Base-by-base conservation (phyloP, 1,140 invertebrate species). In the Bactericera cockerelli region DNA sequence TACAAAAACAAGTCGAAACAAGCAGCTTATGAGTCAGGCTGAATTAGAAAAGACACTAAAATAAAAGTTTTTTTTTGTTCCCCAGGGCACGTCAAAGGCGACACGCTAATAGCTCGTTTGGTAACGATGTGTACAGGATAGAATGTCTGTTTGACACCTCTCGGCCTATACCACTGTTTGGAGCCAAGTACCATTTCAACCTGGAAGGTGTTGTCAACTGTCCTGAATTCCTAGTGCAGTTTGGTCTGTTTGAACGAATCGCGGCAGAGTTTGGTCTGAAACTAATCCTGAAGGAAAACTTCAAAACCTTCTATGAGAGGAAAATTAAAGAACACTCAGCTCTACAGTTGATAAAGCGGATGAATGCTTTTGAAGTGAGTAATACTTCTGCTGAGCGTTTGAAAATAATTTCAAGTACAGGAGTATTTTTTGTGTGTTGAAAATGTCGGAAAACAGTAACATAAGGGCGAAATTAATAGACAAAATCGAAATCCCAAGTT, bases 221-320 rank as follows among this genome's bases (percentile, higher is more conserved):
- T 75, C 96, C 96, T 24, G 96, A 99, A 71, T 99, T 98, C 77
- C 75, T 99, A 26, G 93, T 98, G 14, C 83, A 98, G 73, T 89
- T 98, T 71, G 87, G 90, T 24, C 76, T 84, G 3, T 76, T 99
- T 58, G 74, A 82, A 62, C 87, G 79, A 64, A 69, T 86, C 60
- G 78, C 81, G 14, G 68, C 73, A 56, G 73, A 77, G 59, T 75
- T 75, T 69, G 76, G 74, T n/a, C 70, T 86, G 62, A 73, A 79
- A 64, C 66, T 82, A 49, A 64, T 81, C 4, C 75, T 71, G 61
- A 76, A 73, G 62, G 70, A 73, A 60, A 68, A 72, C 56, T 83
- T 83, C 73, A 72, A 73, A 33, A 74, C 81, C 33, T 79, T 74
- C 63, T 80, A 77, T 65, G 60, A 74, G 19, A 66, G 76, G 61